These are phyloP conservation scores for Magallana ariakensis DNA, from an alignment of 1,140 invertebrate genomes.

Conservation along the genomic window DNA sequence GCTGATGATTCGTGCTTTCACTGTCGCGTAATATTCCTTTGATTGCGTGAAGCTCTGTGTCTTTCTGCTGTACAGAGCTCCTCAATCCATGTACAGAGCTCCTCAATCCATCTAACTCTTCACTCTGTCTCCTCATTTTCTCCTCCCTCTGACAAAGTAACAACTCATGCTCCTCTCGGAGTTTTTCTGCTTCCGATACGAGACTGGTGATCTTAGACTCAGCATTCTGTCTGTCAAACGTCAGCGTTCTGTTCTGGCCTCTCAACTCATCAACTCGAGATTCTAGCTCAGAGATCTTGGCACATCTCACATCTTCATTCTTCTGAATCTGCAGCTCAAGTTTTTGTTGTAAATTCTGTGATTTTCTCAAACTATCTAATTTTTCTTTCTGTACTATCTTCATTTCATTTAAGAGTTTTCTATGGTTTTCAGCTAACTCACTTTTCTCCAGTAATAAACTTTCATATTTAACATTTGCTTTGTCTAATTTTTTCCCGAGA, in stretches of 20 bases:
- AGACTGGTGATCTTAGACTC: neutral
- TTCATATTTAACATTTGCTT: conserved; percentile 6
- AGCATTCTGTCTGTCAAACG: neutral
- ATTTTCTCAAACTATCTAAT: conserved; percentile 3
- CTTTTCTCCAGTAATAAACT: conserved; percentile 11
- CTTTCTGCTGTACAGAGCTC: too few relatives aligned
- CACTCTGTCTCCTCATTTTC: neutral
- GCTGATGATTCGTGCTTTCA: neutral
- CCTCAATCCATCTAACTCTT: neutral
- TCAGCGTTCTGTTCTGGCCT: conserved; percentile 1
- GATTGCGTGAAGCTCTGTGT: neutral
- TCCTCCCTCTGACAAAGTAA: neutral
- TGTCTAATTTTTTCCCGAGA: neutral
- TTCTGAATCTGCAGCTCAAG: neutral
- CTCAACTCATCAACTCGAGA: neutral
- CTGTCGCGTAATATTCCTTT: neutral
- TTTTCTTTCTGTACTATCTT: conserved; percentile 18
- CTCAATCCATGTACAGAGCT: conserved; percentile 2
- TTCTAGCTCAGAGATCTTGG: conserved; percentile 20
- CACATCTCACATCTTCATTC: neutral
- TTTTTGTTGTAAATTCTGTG: conserved; percentile 39
- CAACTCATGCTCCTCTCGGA: neutral
- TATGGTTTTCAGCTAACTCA: conserved; percentile 16
- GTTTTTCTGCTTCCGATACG: neutral
- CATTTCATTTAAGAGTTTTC: conserved; percentile 29